Base-by-base conservation (phyloP, 1,140 invertebrate species). In the Nebria ingens region DNA sequence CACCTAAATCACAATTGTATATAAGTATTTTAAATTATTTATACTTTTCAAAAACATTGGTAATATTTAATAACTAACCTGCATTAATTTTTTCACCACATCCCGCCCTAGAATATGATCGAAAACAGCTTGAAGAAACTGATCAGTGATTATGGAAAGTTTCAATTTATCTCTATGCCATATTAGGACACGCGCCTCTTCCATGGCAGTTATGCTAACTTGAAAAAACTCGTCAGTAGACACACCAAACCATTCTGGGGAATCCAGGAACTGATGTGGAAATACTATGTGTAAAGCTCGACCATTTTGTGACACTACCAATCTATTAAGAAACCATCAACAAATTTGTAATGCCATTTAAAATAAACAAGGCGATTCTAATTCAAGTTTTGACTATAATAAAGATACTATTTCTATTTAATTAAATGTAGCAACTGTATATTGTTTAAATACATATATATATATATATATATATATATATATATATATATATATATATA, bases 241-340 rank as follows among this genome's bases (percentile, higher is more conserved):
- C 19, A 91, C 88, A 58, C 88, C 88, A 73, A 92, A 92, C 87
- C 88, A 95, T 77, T 95, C 91, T 6, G 91, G 89, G 49, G 89
- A 92, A 75, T 95, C 91, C 59, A 94, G 80, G 75, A 94, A 93
- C 73, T 95, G 90, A 76, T 91, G 87, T 42, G 83, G 82, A 68
- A 89, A 86, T 59, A 95, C 87, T 68, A 91, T 86, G 73, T 94
- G 91, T 25, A 93, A 75, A 55, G 89, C 87, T 63, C 86, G 76
- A 61, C 89, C 86, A 69, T 88, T 85, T 73, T 91, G 89, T 1
- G 87, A 89, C 45, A 93, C 90, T 59, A 93, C 86, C 65, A 94
- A 74, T 72, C 91, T 93, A 70, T 12, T 17, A 6, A 29, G 13
- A 29, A 29, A 29, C 4, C 13, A 29, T n/a, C n/a, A n/a, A n/a